Percentiles rank a stretch among this genome's conserved stretches.
phyloP scores from a whole-genome alignment of 2,888 invertebrate species.

The Cerastis leucographa region DNA sequence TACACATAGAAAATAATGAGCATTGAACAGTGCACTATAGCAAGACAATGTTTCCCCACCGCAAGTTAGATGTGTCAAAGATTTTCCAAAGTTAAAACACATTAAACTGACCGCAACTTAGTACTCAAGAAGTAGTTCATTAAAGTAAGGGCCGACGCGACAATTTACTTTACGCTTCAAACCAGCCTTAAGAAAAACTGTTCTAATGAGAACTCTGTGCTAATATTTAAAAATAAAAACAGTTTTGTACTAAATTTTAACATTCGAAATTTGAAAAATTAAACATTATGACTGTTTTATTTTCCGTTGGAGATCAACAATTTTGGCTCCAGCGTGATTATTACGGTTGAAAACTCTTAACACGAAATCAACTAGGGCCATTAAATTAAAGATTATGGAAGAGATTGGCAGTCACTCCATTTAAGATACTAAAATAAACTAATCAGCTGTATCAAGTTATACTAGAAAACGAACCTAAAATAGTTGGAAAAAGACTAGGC shows the following conservation, averaged over 20 bases:
- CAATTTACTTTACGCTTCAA: constrained; percentile 19
- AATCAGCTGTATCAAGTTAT: neutral
- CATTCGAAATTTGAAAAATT: neutral
- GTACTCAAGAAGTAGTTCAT: constrained; percentile 41
- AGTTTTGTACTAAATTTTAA: neutral
- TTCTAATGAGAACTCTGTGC: neutral
- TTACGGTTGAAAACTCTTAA: no score
- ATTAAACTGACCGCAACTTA: constrained; percentile 39
- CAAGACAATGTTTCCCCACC: neutral
- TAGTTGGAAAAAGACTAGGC: neutral
- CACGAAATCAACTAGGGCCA: neutral
- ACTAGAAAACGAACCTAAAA: neutral
- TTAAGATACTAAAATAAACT: neutral
- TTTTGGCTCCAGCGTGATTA: neutral
- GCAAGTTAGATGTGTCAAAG: constrained; percentile 5
- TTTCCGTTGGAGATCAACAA: neutral
- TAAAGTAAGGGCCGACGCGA: constrained; percentile 7
- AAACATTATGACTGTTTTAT: neutral
- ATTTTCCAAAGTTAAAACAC: neutral
- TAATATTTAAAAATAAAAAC: neutral
- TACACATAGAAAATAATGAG: neutral
- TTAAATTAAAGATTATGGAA: no score
- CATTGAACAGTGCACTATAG: neutral
- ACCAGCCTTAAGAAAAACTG: neutral
- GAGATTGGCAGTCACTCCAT: neutral